phyloP scores from a whole-genome alignment of 1,140 invertebrate species.

The Aphelenchoides avenae region DNA sequence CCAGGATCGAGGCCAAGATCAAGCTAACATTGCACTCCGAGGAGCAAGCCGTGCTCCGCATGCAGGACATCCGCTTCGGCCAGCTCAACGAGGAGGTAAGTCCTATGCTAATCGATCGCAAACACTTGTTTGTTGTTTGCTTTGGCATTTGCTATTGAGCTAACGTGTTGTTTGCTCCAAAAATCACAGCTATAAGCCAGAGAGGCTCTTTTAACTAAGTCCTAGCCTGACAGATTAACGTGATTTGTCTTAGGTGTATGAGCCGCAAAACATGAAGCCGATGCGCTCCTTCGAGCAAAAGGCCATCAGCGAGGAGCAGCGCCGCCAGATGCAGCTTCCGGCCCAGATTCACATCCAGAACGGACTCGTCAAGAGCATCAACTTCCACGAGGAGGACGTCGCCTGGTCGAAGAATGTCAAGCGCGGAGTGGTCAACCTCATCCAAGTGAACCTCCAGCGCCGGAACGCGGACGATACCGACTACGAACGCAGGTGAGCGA shows the following conservation, averaged over 20 bases:
- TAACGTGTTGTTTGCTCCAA: too few relatives aligned
- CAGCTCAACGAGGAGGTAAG: slow-evolving; percentile 25
- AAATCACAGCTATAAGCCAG: too few relatives aligned
- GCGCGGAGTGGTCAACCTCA: slow-evolving; percentile 28
- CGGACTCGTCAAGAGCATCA: slow-evolving; percentile 26
- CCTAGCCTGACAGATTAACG: too few relatives aligned
- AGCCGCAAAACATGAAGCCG: slow-evolving; percentile 15
- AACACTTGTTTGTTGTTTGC: too few relatives aligned
- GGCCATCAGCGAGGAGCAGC: background rate
- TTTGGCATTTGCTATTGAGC: too few relatives aligned
- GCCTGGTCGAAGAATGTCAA: slow-evolving; percentile 36
- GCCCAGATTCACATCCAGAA: slow-evolving; percentile 28
- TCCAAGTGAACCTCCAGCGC: too few relatives aligned
- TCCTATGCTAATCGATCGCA: too few relatives aligned
- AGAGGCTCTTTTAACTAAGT: too few relatives aligned
- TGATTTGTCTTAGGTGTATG: too few relatives aligned
- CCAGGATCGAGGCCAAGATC: slow-evolving; percentile 24
- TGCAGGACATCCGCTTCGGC: slow-evolving; percentile 20
- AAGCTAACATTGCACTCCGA: slow-evolving; percentile 24
- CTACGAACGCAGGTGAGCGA: too few relatives aligned
- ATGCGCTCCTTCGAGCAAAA: slow-evolving; percentile 19
- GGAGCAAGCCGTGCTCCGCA: slow-evolving; percentile 10
- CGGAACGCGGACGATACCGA: too few relatives aligned
- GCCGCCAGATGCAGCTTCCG: slow-evolving; percentile 17
- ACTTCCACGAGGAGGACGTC: slow-evolving; percentile 22